These are phyloP conservation scores for Cotesia congregata DNA, from an alignment of 2,888 invertebrate genomes.

Conservation along the genomic window DNA sequence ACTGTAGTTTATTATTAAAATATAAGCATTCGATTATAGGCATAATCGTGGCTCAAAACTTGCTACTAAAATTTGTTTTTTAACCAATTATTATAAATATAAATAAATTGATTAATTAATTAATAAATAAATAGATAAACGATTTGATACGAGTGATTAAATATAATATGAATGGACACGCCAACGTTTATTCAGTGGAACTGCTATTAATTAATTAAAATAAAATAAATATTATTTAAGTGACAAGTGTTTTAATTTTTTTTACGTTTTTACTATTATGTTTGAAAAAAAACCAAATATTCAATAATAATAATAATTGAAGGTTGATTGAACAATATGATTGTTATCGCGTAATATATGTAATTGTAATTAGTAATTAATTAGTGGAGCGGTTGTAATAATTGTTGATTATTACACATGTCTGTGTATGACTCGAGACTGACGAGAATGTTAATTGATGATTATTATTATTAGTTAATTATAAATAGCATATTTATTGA, in stretches of 20 bases:
- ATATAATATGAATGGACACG: neutral
- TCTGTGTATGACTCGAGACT: conserved; percentile 17
- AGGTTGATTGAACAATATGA: conserved; percentile 14
- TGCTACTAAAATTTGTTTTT: conserved; percentile 2
- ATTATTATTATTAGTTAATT: neutral
- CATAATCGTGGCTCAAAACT: conserved; percentile 9
- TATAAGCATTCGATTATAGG: conserved; percentile 7
- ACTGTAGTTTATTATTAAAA: conserved; percentile 38
- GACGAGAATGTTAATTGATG: conserved; percentile 7
- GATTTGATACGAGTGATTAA: neutral
- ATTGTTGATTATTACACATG: conserved; percentile 21
- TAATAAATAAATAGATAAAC: conserved; percentile 4
- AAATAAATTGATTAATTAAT: conserved; percentile 2
- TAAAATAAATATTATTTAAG: neutral
- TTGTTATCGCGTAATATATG: neutral
- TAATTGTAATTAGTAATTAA: conserved; percentile 1
- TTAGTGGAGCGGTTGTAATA: conserved; percentile 11
- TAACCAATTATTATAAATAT: neutral
- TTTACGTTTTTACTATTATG: neutral
- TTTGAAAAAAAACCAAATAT: neutral
- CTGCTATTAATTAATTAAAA: neutral
- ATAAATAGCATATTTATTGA: neutral
- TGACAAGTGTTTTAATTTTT: neutral
- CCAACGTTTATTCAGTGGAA: neutral
- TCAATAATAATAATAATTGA: neutral